Evolutionary conservation across 2,113 vertebrate genomes (phyloP), one percentile per base, ranked within the genome.

Genomic region (Ageneiosus marmoratus): DNA sequence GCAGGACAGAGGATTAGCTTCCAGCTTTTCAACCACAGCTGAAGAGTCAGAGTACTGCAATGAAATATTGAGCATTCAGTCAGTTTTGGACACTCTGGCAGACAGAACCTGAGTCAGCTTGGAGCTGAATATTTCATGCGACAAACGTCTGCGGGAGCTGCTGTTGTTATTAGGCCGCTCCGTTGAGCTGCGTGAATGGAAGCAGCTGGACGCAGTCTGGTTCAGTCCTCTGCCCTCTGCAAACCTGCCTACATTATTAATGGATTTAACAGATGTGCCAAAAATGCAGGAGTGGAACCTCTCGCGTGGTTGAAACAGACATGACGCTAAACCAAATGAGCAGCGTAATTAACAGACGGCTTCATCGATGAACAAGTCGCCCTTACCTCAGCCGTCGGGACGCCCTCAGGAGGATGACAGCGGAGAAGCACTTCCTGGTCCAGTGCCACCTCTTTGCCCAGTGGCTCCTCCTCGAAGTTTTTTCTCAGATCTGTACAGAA

Each of bases 381-480:
- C 89, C 95, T 96, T 91, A 99, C 97, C 96, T 99, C 96, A 0
- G 98, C 96, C 0, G 95, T 95, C 56, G 98, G 98, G 84, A 99
- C 94, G 81, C 97, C 98, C 91, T 98, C 97, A 0, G 98, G 98
- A 51, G 98, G 98, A 86, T 96, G 97, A 92, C 98, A 99, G 53
- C 93, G 95, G 88, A 99, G 90, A 86, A 97, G 92, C 9, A 99
- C 94, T 88, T 97, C 98, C 94, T 98, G 97, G 88, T 99, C 96
- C 77, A 99, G 91, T 16, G 97, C 95, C 80, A 98, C 98, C 87
- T 99, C 97, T 90, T 96, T 96, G 89, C 96, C 95, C 72, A 93
- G 88, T 0, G 98, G 98, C 90, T 99, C 98, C 93, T 97, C 96
- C 89, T 99, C 98, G 0, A 99, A 99, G 91, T 99, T 99, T 94